Evolutionary conservation across 1,140 invertebrate species (phyloP).

Genomic region (Papilio dardanus): DNA sequence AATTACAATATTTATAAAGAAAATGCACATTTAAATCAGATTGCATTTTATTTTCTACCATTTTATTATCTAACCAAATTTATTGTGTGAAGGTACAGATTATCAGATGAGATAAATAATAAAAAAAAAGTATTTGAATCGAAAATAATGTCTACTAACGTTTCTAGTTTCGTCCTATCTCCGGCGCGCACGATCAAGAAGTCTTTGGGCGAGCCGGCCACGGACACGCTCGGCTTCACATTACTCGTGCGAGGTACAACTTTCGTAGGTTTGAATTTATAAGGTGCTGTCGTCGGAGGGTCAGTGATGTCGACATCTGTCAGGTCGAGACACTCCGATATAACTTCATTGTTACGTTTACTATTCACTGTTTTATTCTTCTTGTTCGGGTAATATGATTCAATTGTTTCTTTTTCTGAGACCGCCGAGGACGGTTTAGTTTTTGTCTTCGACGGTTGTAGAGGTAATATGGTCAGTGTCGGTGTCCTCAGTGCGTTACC

Average conservation of each 20-base stretch:
- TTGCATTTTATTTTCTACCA: too few relatives aligned
- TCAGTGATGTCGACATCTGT: neutral
- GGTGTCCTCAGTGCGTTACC: neutral
- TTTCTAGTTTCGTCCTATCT: neutral
- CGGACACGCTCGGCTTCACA: neutral
- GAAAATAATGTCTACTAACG: constrained; percentile 22
- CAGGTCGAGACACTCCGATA: neutral
- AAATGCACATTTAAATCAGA: too few relatives aligned
- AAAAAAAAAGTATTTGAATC: neutral
- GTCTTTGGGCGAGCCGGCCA: constrained; percentile 49
- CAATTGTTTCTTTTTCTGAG: neutral
- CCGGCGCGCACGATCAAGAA: constrained; percentile 40
- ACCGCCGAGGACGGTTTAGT: neutral
- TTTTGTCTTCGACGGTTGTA: neutral
- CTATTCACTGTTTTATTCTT: neutral
- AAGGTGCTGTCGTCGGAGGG: neutral
- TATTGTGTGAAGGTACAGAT: too few relatives aligned
- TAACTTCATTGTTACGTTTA: neutral
- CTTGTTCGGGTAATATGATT: neutral
- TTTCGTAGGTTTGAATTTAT: neutral
- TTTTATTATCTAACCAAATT: too few relatives aligned
- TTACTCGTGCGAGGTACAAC: neutral
- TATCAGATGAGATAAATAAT: too few relatives aligned
- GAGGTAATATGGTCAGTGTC: neutral
- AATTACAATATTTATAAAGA: too few relatives aligned